Evolutionary conservation across 2,888 invertebrate species (phyloP).

Genomic region (Halocaridina rubra): DNA sequence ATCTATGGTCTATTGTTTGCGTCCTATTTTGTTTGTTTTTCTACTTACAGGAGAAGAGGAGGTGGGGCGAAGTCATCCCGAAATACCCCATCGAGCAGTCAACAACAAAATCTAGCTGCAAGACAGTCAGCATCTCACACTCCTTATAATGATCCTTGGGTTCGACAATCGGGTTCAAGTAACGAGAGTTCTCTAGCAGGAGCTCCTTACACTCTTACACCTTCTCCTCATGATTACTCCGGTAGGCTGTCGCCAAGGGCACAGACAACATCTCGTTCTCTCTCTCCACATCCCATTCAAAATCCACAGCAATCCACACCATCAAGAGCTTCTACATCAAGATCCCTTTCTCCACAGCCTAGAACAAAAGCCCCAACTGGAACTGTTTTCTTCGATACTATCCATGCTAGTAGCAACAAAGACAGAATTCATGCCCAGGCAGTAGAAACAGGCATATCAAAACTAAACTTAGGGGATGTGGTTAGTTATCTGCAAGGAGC

Average conservation of each 20-base stretch:
- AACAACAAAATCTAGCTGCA: background rate
- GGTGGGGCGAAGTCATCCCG: background rate
- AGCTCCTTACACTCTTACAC: background rate
- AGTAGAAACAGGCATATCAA: background rate
- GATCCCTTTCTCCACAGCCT: conserved; percentile 29
- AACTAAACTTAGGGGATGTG: conserved; percentile 33
- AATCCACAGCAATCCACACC: background rate
- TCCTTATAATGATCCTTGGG: background rate
- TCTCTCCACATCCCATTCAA: background rate
- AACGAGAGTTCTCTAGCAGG: background rate
- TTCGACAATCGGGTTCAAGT: background rate
- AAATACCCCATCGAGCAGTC: background rate
- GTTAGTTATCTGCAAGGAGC: conserved; percentile 44
- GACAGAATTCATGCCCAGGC: background rate
- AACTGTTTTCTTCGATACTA: conserved; percentile 45
- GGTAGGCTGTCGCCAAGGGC: background rate
- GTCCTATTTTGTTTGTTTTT: background rate
- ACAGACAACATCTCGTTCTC: conserved; percentile 18
- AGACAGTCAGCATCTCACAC: background rate
- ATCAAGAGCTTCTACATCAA: background rate
- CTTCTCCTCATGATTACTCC: background rate
- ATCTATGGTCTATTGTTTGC: background rate
- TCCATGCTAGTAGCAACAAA: conserved; percentile 8
- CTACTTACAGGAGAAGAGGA: background rate
- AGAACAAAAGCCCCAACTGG: background rate